Evolutionary conservation across 2,797 vertebrate species (phyloP).

Genomic region (Mionectes olivaceus): DNA sequence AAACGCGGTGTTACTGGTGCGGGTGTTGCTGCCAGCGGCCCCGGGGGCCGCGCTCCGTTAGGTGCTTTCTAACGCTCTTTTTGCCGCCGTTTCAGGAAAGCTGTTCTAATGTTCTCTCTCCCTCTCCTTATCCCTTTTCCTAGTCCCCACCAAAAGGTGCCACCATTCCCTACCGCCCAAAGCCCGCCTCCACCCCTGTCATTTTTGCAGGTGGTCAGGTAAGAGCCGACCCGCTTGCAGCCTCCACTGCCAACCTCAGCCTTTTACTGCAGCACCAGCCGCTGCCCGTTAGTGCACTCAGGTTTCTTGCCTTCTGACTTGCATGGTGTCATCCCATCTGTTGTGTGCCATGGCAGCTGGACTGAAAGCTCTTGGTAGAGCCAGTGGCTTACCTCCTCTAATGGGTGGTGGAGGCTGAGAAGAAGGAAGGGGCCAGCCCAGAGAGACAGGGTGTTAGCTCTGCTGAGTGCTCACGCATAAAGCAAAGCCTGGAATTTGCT

Average conservation of each 20-base stretch:
- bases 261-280: slow-evolving; percentile 99
- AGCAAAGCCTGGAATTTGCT: not conserved
- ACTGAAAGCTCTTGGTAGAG: slow-evolving; percentile 69
- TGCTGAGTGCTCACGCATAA: rapidly evolving
- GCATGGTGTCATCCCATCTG: slow-evolving; percentile 80
- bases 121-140: slow-evolving; percentile 88
- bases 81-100: slow-evolving; percentile 54
- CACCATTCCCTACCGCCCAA: slow-evolving; percentile 99
- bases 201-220: slow-evolving; percentile 99
- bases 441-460: not conserved
- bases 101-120: slow-evolving; percentile 85
- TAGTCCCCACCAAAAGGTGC: slow-evolving; percentile 99
- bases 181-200: slow-evolving; percentile 98
- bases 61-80: slow-evolving; percentile 68
- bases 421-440: not conserved
- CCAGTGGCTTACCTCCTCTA: not conserved
- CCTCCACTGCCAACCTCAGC: slow-evolving; percentile 99
- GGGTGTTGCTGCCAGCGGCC: slow-evolving; percentile 28
- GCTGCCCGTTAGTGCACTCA: slow-evolving; percentile 99
- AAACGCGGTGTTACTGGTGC: not conserved
- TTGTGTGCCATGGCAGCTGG: slow-evolving; percentile 12
- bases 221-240: slow-evolving; percentile 98
- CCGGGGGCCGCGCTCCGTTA: slow-evolving; percentile 13
- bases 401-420: not conserved
- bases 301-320: slow-evolving; percentile 90